phyloP scores from a whole-genome alignment of 2,113 vertebrate genomes.

The Empidonax alnorum region DNA sequence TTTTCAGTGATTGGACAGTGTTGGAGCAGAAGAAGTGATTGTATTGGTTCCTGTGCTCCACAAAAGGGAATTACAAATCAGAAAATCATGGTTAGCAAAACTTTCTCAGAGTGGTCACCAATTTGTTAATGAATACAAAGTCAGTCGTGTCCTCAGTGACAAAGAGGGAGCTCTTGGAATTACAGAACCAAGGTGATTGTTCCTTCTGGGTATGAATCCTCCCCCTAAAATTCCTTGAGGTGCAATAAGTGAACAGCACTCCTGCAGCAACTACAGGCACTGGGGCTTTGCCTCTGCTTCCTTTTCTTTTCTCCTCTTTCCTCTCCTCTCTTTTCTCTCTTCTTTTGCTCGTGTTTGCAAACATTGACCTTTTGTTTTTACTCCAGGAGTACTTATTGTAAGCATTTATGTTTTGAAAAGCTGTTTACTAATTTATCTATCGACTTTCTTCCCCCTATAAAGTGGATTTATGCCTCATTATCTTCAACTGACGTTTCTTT shows the following conservation, averaged over 20 bases:
- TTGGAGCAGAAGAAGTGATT: background rate
- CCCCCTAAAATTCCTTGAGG: background rate
- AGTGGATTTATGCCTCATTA: background rate
- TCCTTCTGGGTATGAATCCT: background rate
- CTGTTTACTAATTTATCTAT: background rate
- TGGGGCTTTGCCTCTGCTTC: background rate
- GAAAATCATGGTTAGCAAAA: background rate
- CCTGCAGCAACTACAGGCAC: background rate
- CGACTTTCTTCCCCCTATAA: background rate
- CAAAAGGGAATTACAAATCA: background rate
- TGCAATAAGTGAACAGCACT: background rate
- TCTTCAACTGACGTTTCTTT: background rate
- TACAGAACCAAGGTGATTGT: background rate
- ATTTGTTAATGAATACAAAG: background rate
- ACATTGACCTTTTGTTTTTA: background rate
- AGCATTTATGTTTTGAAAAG: background rate
- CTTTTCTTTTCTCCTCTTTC: too few relatives aligned
- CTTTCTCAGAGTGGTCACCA: background rate
- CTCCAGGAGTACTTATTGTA: background rate
- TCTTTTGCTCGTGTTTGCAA: background rate
- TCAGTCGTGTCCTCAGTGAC: background rate
- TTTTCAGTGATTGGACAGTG: background rate
- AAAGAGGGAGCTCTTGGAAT: background rate
- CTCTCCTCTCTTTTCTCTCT: too few relatives aligned
- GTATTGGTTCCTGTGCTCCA: background rate